phyloP scores from a whole-genome alignment of 2,797 vertebrate species.

The Rachycentron canadum region DNA sequence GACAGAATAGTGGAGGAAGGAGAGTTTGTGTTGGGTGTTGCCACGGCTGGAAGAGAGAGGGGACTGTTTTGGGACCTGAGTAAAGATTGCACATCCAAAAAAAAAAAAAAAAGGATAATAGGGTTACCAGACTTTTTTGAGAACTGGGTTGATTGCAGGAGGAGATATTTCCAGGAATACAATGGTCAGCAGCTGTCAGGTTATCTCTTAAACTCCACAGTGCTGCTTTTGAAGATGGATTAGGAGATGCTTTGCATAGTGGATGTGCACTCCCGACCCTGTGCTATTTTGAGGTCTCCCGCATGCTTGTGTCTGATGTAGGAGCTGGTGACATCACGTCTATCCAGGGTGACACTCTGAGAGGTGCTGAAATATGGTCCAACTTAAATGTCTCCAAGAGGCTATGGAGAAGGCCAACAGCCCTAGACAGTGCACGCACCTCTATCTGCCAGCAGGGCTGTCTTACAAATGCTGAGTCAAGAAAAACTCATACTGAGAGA shows the following conservation, averaged over 20 bases:
- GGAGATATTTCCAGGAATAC: conserved; percentile 45
- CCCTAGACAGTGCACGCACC: conserved; percentile 22
- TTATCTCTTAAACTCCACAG: conserved; percentile 56
- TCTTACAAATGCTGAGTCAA: conserved; percentile 72
- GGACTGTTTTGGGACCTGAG: conserved; percentile 7
- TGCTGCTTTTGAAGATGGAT: conserved; percentile 64
- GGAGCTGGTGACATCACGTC: conserved; percentile 66
- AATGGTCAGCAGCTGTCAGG: conserved; percentile 49
- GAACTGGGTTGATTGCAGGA: conserved; percentile 21
- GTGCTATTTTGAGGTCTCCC: conserved; percentile 72
- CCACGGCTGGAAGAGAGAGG: conserved; percentile 15
- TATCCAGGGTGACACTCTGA: conserved; percentile 46
- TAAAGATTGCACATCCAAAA: conserved; percentile 24
- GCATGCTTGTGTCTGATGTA: conserved; percentile 64
- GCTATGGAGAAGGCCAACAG: conserved; percentile 36
- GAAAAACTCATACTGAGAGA: conserved; percentile 64
- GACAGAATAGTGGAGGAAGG: conserved; percentile 37
- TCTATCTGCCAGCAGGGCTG: conserved; percentile 37
- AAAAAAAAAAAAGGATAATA: conserved; percentile 2
- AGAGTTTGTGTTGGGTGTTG: conserved; percentile 34
- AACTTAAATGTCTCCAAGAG: conserved; percentile 50
- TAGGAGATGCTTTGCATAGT: conserved; percentile 71
- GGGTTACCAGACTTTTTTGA: not conserved
- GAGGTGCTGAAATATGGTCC: conserved; percentile 59
- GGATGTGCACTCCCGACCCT: conserved; percentile 66